Evolutionary conservation across 64 coral and sea anemone genomes (phyloP).

Genomic region (Pocillopora verrucosa): DNA sequence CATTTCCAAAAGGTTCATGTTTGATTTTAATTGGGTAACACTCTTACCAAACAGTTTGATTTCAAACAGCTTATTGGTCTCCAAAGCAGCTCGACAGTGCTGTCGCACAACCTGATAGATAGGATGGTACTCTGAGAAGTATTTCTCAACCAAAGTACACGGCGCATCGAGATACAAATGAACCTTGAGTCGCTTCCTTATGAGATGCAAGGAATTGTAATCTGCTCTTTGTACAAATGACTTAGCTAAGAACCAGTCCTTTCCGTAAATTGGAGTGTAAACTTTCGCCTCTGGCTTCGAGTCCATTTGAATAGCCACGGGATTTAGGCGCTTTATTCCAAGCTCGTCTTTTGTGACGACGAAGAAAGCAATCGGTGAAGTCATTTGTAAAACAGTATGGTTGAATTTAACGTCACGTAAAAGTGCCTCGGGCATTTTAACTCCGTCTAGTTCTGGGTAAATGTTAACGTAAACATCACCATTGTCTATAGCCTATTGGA

Average conservation of each 20-base stretch:
- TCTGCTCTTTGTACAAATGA: slow-evolving; percentile 94
- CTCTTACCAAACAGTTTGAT: slow-evolving; percentile 88
- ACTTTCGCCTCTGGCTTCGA: slow-evolving; percentile 70
- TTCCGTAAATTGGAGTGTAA: slow-evolving; percentile 66
- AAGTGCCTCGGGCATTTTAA: slow-evolving; percentile 61
- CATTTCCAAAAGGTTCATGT: too few species aligned
- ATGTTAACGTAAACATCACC: slow-evolving; percentile 69
- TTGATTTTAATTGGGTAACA: neutral
- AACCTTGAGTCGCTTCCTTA: slow-evolving; percentile 83
- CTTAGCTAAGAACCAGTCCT: slow-evolving; percentile 94
- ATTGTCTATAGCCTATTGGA: slow-evolving; percentile 74
- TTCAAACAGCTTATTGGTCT: slow-evolving; percentile 94
- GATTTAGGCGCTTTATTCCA: slow-evolving; percentile 63
- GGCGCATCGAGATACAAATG: slow-evolving; percentile 83
- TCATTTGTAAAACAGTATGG: slow-evolving; percentile 81
- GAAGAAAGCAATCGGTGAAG: slow-evolving; percentile 88
- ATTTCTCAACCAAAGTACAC: slow-evolving; percentile 83
- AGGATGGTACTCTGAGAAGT: slow-evolving; percentile 94
- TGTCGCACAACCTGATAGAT: slow-evolving; percentile 82
- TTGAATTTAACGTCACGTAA: slow-evolving; percentile 68
- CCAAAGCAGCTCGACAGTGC: slow-evolving; percentile 81
- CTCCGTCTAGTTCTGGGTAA: slow-evolving; percentile 83
- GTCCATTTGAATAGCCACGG: slow-evolving; percentile 89
- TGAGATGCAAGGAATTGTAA: slow-evolving; percentile 79
- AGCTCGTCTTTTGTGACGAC: slow-evolving; percentile 61